Evolutionary conservation across 2,797 vertebrate species (phyloP), one percentile per base, ranked within the genome.

Genomic region (Rhinichthys osculus): DNA sequence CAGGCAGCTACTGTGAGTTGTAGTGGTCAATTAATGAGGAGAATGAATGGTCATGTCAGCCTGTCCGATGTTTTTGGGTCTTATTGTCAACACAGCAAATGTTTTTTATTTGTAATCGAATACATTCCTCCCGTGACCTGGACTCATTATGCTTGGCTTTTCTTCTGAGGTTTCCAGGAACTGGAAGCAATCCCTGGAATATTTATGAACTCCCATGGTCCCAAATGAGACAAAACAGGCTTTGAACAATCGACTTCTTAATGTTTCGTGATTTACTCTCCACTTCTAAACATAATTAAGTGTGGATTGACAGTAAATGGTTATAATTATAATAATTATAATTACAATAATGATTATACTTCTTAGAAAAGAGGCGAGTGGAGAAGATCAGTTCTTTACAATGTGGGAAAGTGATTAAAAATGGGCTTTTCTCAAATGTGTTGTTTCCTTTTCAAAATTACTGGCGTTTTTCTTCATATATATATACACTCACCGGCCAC

Each of bases 21-120:
- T 21, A 64, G 47, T 83, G 71, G 73, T 88, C 86, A 89, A 89
- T 86, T 88, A 86, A 83, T 86, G 44, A 87, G 82, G 72, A 87
- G 52, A 83, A 83, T 73, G 59, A 87, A 86, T 78, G 77, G 42
- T 86, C 64, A 72, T 71, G 50, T 76, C 50, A 84, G 78, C 44
- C 62, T 64, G 19, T 77, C 83, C 17, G 4, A 76, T 82, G 69
- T 73, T 85, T 52, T 71, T 19, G 27, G 50, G n/a, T 85, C 69
- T 83, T 67, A 30, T 33, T 62, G 54, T 85, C 16, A 72, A 73
- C 77, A 67, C 30, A 83, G 40, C 82, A 79, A 82, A 83, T 76
- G 80, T 74, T 64, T 47, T 80, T 83, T 76, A 82, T 66, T 50
- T 83, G 84, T 86, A 78, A 72, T 70, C 47, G 35, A 70, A 88